phyloP scores from a whole-genome alignment of 1,140 invertebrate species.

The Himalopsyche phryganea region DNA sequence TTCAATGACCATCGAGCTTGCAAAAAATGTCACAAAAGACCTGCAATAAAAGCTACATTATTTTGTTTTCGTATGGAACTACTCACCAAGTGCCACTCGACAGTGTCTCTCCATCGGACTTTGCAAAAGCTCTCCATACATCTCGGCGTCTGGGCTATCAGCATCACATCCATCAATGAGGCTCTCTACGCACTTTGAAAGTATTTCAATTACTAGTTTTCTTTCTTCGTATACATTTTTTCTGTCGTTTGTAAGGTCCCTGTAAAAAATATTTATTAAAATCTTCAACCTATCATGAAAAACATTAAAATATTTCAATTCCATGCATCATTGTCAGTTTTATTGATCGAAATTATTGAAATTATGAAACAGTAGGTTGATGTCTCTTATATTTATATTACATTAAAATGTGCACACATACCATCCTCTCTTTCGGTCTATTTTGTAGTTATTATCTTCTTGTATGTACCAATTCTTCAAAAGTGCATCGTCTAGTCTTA shows the following conservation, averaged over 20 bases:
- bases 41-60: neutral
- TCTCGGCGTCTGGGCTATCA: conserved; percentile 9
- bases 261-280: conserved; percentile 14
- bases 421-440: conserved; percentile 25
- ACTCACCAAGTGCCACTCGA: conserved; percentile 27
- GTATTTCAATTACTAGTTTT: conserved; percentile 13
- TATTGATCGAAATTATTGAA: too few relatives aligned
- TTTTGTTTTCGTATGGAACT: neutral
- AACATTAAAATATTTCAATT: too few relatives aligned
- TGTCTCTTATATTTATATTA: too few relatives aligned
- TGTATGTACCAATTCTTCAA: conserved; percentile 22
- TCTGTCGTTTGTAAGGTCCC: conserved; percentile 25
- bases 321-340: too few relatives aligned
- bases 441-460: conserved; percentile 14
- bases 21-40: neutral
- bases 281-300: too few relatives aligned
- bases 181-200: conserved; percentile 25
- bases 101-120: conserved; percentile 32
- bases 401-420: too few relatives aligned
- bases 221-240: conserved; percentile 25
- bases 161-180: conserved; percentile 21
- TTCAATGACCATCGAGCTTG: too few relatives aligned
- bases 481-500: conserved; percentile 14
- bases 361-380: neutral
- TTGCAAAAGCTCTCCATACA: conserved; percentile 18